Percentiles rank a stretch among this genome's conserved stretches.
Conservation (phyloP, 92 coral and sea anemone species). For the Meandrina meandrites region DNA sequence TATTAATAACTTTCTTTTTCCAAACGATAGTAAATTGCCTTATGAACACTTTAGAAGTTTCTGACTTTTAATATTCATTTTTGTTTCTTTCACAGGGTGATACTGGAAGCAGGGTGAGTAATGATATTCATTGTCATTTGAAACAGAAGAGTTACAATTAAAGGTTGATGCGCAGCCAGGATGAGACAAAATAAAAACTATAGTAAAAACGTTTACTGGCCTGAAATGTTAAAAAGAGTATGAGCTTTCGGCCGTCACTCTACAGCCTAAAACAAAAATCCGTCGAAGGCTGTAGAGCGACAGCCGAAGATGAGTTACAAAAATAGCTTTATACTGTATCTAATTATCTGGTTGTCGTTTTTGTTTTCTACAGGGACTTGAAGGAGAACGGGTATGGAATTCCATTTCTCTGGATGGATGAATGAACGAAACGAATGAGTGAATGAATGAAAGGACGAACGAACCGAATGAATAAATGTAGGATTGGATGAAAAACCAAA, state of each 20-base stretch:
- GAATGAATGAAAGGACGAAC: not conserved
- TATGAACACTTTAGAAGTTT: not conserved
- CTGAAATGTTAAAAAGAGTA: no score
- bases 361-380: conserved; percentile 29
- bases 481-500: not conserved
- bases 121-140: not conserved
- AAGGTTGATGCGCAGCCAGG: no score
- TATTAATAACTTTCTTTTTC: no score
- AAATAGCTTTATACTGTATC: not conserved
- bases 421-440: not conserved
- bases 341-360: not conserved
- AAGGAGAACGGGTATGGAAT: conserved; percentile 56
- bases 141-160: not conserved
- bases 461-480: not conserved
- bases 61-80: not conserved
- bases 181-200: no score
- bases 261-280: no score
- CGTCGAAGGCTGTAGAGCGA: no score
- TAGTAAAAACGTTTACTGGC: no score
- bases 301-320: not conserved
- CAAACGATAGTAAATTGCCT: not conserved
- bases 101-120: conserved; percentile 18
- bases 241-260: no score
- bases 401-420: not conserved
- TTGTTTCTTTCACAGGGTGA: conserved; percentile 19